Percentiles rank a stretch among this genome's conserved stretches.
Evolutionary conservation across 2,113 vertebrate species (phyloP).

Genomic region (Nettapus auritus): DNA sequence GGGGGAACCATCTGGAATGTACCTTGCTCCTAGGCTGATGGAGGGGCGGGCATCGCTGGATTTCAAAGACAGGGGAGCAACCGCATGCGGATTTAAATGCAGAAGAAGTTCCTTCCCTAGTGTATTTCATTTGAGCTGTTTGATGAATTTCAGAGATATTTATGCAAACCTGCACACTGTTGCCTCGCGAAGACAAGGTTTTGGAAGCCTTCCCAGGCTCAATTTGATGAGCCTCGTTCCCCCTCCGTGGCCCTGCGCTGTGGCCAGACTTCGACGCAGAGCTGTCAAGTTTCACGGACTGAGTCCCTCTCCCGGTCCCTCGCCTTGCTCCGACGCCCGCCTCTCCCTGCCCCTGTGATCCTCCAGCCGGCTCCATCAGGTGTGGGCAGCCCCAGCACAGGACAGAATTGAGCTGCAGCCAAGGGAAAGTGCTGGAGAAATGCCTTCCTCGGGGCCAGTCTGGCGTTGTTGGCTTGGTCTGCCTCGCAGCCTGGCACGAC

Average conservation of each 20-base stretch:
- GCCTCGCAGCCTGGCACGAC: neutral
- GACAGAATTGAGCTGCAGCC: neutral
- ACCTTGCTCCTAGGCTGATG: slow-evolving; percentile 46
- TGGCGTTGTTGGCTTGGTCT: neutral
- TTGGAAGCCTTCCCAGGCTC: slow-evolving; percentile 33
- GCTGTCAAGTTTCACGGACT: neutral
- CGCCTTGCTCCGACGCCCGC: accelerated
- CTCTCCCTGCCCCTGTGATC: neutral
- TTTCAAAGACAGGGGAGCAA: slow-evolving; percentile 31
- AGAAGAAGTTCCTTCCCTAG: neutral
- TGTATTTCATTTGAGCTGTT: neutral
- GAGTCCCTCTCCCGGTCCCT: neutral
- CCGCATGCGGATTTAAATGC: neutral
- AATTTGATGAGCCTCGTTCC: neutral
- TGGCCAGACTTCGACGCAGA: neutral
- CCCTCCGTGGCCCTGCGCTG: neutral
- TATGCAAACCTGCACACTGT: neutral
- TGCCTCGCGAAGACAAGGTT: neutral
- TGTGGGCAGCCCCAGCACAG: neutral
- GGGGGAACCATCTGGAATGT: slow-evolving; percentile 71
- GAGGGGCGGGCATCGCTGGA: neutral
- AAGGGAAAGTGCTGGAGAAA: neutral
- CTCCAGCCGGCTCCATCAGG: accelerated
- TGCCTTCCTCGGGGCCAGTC: accelerated
- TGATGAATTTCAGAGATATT: slow-evolving; percentile 49